Evolutionary conservation across 2,797 vertebrate genomes (phyloP).

Genomic region (Bucorvus abyssinicus): DNA sequence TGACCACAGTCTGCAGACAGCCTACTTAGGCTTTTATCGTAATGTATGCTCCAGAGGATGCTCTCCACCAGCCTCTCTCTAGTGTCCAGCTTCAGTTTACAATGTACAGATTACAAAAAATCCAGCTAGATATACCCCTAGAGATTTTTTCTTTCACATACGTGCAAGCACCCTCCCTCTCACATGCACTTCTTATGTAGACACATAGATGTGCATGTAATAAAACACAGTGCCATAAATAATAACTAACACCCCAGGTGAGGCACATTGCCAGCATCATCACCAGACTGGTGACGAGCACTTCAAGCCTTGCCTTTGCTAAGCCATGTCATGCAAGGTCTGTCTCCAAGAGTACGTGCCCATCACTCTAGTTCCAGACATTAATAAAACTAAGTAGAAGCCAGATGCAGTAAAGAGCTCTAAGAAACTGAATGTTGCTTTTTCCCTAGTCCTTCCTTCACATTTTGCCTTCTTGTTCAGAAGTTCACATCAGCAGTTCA

Average conservation of each 20-base stretch:
- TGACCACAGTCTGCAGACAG: neutral
- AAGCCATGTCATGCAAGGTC: neutral
- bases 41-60: neutral
- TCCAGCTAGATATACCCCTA: neutral
- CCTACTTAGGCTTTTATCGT: neutral
- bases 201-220: neutral
- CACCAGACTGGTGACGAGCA: neutral
- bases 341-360: neutral
- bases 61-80: neutral
- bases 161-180: neutral
- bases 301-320: neutral
- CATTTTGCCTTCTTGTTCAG: slow-evolving; percentile 14
- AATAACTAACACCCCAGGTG: neutral
- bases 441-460: neutral
- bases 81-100: neutral
- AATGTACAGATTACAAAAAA: neutral
- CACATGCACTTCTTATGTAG: neutral
- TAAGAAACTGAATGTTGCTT: neutral
- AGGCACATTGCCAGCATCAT: neutral
- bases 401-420: neutral
- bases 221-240: neutral
- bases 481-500: slow-evolving; percentile 7
- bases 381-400: neutral
- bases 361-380: neutral
- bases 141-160: neutral